These are phyloP conservation scores for Myopa tessellatipennis DNA, from an alignment of 2,888 invertebrate genomes.

Conservation along the genomic window DNA sequence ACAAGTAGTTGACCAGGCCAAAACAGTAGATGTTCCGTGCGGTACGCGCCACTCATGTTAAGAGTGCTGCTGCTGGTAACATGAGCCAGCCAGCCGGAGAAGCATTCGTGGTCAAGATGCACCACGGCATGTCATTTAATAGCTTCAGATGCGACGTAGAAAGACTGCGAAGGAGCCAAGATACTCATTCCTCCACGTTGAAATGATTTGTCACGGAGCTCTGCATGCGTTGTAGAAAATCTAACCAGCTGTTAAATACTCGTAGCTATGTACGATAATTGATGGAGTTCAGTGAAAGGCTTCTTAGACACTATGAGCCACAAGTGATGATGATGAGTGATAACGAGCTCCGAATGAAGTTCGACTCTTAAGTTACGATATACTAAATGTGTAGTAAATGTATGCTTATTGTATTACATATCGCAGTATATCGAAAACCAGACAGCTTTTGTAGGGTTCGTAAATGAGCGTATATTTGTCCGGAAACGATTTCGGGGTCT, in stretches of 20 bases:
- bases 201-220: background rate
- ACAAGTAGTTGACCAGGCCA: constrained; percentile 3
- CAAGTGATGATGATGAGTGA: constrained; percentile 1
- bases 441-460: too few species aligned
- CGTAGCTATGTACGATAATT: constrained; percentile 1
- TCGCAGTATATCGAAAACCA: too few species aligned
- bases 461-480: too few species aligned
- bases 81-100: background rate
- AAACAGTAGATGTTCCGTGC: background rate
- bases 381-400: too few species aligned
- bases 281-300: constrained; percentile 6
- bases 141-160: background rate
- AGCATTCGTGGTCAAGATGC: constrained; percentile 12
- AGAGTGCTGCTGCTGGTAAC: constrained; percentile 4
- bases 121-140: constrained; percentile 8
- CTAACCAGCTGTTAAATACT: constrained; percentile 13
- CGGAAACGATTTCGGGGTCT: too few species aligned
- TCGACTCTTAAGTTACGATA: background rate
- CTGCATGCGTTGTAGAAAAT: background rate
- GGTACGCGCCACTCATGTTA: background rate
- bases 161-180: background rate
- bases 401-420: too few species aligned
- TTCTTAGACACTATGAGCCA: background rate
- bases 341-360: too few species aligned
- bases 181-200: background rate